Percentiles rank a stretch among this genome's conserved stretches.
Conservation (phyloP, 2,888 invertebrate species). For the Coleophora deauratella region DNA sequence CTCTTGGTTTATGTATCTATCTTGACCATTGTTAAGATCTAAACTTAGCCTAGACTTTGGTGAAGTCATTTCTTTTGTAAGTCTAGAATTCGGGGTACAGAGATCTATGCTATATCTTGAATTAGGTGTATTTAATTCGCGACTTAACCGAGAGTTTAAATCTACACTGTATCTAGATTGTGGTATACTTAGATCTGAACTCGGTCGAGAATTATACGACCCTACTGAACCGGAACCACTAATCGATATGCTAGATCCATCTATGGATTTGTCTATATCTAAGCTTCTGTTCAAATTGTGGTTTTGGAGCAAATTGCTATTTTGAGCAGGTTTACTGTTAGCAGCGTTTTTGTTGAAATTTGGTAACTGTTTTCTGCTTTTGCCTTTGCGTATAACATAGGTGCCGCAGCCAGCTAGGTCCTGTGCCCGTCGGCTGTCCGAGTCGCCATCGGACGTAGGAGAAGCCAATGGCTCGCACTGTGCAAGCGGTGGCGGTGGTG, state of each 20-base stretch:
- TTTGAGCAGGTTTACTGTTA: slow-evolving; percentile 48
- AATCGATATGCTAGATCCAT: slow-evolving; percentile 66
- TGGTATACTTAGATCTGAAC: slow-evolving; percentile 76
- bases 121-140: slow-evolving; percentile 75
- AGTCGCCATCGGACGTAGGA: slow-evolving; percentile 77
- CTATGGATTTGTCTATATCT: slow-evolving; percentile 64
- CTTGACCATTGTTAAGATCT: slow-evolving; percentile 73
- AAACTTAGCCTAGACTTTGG: slow-evolving; percentile 76
- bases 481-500: slow-evolving; percentile 79
- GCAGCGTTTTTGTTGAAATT: slow-evolving; percentile 69
- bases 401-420: slow-evolving; percentile 75
- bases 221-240: slow-evolving; percentile 69
- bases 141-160: slow-evolving; percentile 69
- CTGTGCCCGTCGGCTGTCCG: slow-evolving; percentile 45
- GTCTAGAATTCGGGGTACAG: slow-evolving; percentile 75
- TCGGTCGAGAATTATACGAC: slow-evolving; percentile 76
- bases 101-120: slow-evolving; percentile 81
- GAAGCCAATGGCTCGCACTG: slow-evolving; percentile 79
- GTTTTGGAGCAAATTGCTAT: slow-evolving; percentile 50
- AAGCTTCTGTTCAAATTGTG: slow-evolving; percentile 63
- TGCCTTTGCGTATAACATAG: slow-evolving; percentile 86
- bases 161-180: slow-evolving; percentile 75
- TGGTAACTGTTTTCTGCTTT: slow-evolving; percentile 79
- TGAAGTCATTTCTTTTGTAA: slow-evolving; percentile 73
- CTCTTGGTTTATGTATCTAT: slow-evolving; percentile 59